Base-by-base conservation (phyloP, 2,888 invertebrate species). In the Chloromyia formosa region DNA sequence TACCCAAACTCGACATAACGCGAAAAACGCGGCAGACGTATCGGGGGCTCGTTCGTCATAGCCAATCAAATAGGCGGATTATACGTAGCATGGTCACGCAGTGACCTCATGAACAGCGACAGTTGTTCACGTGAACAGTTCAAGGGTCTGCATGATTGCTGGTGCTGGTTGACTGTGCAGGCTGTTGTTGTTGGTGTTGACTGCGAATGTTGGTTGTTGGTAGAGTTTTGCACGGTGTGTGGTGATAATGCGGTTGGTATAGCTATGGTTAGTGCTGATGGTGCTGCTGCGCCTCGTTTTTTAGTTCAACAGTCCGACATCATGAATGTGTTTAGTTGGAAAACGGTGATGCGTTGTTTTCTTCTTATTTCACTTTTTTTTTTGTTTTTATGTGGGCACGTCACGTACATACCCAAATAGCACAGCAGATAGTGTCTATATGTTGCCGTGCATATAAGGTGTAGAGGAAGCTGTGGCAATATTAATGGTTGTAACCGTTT, bases 71-170 rank as follows among this genome's bases (percentile, higher is more conserved):
- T 81, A 71, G 77, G 78, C 78, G 79, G 78, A 79, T 79, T 78
- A 77, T 78, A 82, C 71, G 56, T 14, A 20, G 71, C 69, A 71
- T 83, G 88, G 89, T 90, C 94, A 94, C 90, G 90, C 92, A 89
- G 86, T 86, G 85, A 85, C 87, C 88, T 92, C 94, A 92, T 94
- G 94, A 88, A 89, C 88, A 86, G 85, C 86, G 90, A 90, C 89
- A 90, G 84, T 82, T 84, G 84, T 86, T 87, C 86, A 86, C 90
- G 90, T 90, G 90, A 89, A 84, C 85, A 84, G 80, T 80, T 76
- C 78, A 86, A 84, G 81, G 87, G 86, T 88, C 78, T 74, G 76
- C 71, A 40, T 71, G 71, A 18, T 45, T 22, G 12, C 27, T 42
- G 69, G 16, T 23, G 27, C 69, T 27, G 56, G 58, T 18, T 18